Evolutionary conservation across 1,140 invertebrate genomes (phyloP).

Genomic region (Hesperophylax magnus): DNA sequence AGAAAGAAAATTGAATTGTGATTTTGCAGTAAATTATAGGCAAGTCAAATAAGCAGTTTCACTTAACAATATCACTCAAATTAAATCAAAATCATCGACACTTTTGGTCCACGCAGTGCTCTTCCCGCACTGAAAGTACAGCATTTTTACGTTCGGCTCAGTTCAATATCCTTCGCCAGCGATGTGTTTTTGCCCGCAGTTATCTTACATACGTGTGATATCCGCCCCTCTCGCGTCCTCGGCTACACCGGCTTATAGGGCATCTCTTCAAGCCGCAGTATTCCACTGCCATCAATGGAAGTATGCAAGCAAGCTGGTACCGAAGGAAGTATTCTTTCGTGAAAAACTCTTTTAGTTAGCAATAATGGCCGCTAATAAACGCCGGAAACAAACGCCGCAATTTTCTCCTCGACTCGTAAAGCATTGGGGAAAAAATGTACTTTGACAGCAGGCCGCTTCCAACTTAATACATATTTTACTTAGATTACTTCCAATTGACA

Average conservation of each 20-base stretch:
- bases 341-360: slow-evolving; percentile 1
- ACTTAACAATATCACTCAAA: no score
- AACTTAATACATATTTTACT: neutral
- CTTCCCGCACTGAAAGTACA: neutral
- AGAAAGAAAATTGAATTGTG: no score
- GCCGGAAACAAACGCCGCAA: slow-evolving; percentile 5
- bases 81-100: no score
- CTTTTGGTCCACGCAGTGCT: neutral
- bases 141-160: neutral
- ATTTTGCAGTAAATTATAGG: no score
- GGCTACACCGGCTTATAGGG: no score
- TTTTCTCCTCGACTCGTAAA: neutral
- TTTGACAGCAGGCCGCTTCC: neutral
- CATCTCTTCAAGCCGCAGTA: neutral
- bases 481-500: no score
- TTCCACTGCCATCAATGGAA: slow-evolving; percentile 15
- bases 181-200: slow-evolving; percentile 18
- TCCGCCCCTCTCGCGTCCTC: neutral
- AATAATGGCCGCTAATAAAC: neutral
- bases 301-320: neutral
- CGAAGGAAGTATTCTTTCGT: neutral
- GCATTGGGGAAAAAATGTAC: neutral
- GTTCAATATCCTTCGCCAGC: slow-evolving; percentile 9
- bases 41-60: no score
- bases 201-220: neutral